These are phyloP conservation scores for Danio rerio DNA, from an alignment of 2,113 vertebrate genomes.

Conservation along the genomic window DNA sequence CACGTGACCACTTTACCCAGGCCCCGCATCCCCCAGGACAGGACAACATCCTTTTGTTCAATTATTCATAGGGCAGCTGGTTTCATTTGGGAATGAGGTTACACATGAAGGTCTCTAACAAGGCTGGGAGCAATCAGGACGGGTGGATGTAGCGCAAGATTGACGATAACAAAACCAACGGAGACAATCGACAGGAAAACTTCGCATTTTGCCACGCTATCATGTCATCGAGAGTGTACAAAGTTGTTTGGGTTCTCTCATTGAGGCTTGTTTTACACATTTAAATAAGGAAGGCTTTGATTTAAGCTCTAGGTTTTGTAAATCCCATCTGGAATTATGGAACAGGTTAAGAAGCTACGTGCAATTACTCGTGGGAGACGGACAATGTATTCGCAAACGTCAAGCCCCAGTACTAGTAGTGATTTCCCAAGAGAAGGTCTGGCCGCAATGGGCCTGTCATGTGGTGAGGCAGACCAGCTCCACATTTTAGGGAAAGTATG, in stretches of 20 bases:
- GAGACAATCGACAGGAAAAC: constrained; percentile 2
- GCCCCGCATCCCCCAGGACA: constrained; percentile 14
- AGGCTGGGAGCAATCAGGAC: constrained; percentile 55
- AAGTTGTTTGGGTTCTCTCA: neutral
- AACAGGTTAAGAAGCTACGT: constrained; percentile 27
- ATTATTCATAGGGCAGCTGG: constrained; percentile 56
- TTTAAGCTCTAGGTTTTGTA: neutral
- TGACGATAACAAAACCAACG: constrained; percentile 9
- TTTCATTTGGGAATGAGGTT: constrained; percentile 53
- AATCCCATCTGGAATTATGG: constrained; percentile 26
- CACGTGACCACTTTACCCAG: constrained; percentile 28
- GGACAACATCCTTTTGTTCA: constrained; percentile 34
- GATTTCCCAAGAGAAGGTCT: constrained; percentile 56
- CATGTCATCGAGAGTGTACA: constrained; percentile 16
- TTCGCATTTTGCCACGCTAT: neutral
- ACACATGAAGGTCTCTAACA: constrained; percentile 44
- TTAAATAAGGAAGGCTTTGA: neutral
- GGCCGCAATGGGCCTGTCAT: constrained; percentile 5
- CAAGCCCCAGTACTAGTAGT: constrained; percentile 27
- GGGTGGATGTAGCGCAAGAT: constrained; percentile 35
- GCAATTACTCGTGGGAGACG: constrained; percentile 2
- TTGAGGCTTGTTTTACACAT: neutral
- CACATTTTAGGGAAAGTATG: constrained; percentile 61
- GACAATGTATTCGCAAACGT: neutral
- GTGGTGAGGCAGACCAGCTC: constrained; percentile 19